A percentile compares a stretch with the other conserved stretches of the same genome.
Evolutionary conservation across 2,113 vertebrate species (phyloP).

Genomic region (Periophthalmodon schlosseri): DNA sequence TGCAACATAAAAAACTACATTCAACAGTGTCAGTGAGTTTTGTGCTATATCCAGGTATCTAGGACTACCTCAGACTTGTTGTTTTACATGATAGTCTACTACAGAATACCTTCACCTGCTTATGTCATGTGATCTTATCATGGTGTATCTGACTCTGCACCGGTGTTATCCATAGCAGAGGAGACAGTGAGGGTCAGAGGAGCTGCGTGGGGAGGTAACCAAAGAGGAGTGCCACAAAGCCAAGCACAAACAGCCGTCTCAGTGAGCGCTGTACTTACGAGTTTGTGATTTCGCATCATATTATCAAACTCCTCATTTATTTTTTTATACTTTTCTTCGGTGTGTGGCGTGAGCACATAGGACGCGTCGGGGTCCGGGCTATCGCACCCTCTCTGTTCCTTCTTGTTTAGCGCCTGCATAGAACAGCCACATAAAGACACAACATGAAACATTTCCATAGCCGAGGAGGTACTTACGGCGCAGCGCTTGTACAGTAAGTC

Average conservation of each 20-base stretch:
- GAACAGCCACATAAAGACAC: constrained; percentile 95
- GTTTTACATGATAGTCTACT: no score
- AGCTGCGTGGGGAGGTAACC: constrained; percentile 42
- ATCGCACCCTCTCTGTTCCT: constrained; percentile 99
- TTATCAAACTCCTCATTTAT: constrained; percentile 99
- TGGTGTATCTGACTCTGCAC: constrained; percentile 62
- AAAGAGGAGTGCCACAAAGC: constrained; percentile 75
- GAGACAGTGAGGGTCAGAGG: constrained; percentile 31
- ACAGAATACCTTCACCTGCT: constrained; percentile 9
- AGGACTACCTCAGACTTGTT: neutral
- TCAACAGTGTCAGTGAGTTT: neutral
- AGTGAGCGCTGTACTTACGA: constrained; percentile 83
- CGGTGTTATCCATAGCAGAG: constrained; percentile 16
- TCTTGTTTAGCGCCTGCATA: constrained; percentile 99
- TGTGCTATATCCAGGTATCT: neutral
- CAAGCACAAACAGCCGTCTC: constrained; percentile 77
- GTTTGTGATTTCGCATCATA: constrained; percentile 99
- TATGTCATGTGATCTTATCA: constrained; percentile 79
- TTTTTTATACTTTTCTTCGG: constrained; percentile 99
- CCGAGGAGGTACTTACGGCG: constrained; percentile 97
- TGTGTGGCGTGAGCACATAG: constrained; percentile 99
- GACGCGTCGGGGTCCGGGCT: constrained; percentile 99
- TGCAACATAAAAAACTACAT: no score
- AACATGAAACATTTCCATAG: constrained; percentile 94
- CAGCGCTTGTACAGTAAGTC: constrained; percentile 99